Conservation (phyloP, 2,888 invertebrate genomes). For the Mythimna pallens region DNA sequence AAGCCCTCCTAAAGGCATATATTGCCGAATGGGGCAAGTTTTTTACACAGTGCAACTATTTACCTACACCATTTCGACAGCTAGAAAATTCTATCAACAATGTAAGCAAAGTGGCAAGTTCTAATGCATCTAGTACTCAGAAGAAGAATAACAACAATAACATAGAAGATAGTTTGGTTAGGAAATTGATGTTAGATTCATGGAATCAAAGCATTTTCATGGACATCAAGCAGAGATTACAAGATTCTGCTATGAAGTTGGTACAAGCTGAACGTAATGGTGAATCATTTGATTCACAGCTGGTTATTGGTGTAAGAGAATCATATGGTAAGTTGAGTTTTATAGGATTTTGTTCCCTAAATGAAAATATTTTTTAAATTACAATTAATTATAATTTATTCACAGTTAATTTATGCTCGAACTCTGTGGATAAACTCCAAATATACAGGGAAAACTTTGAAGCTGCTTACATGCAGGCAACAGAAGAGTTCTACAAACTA, state of each 20-base stretch:
- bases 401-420: constrained; percentile 98
- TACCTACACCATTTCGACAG: constrained; percentile 98
- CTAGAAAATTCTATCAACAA: constrained; percentile 95
- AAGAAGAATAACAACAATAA: constrained; percentile 90
- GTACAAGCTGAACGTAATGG: constrained; percentile 99
- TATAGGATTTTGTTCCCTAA: neutral
- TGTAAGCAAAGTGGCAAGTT: constrained; percentile 84
- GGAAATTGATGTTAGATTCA: constrained; percentile 98
- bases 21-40: constrained; percentile 99
- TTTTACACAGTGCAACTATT: constrained; percentile 99
- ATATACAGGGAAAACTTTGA: constrained; percentile 99
- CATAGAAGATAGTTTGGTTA: constrained; percentile 97
- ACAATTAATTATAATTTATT: constrained; percentile 61
- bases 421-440: constrained; percentile 97
- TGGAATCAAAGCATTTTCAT: constrained; percentile 99
- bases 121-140: constrained; percentile 83
- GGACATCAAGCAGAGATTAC: constrained; percentile 97
- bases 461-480: constrained; percentile 98
- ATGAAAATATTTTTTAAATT: constrained; percentile 1
- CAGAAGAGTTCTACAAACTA: constrained; percentile 97
- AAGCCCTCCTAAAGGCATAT: constrained; percentile 98
- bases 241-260: constrained; percentile 99
- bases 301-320: constrained; percentile 99
- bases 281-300: constrained; percentile 98
- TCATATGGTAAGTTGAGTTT: constrained; percentile 94